These are phyloP conservation scores for Pluvialis apricaria DNA, from an alignment of 2,113 vertebrate species.

Conservation along the genomic window DNA sequence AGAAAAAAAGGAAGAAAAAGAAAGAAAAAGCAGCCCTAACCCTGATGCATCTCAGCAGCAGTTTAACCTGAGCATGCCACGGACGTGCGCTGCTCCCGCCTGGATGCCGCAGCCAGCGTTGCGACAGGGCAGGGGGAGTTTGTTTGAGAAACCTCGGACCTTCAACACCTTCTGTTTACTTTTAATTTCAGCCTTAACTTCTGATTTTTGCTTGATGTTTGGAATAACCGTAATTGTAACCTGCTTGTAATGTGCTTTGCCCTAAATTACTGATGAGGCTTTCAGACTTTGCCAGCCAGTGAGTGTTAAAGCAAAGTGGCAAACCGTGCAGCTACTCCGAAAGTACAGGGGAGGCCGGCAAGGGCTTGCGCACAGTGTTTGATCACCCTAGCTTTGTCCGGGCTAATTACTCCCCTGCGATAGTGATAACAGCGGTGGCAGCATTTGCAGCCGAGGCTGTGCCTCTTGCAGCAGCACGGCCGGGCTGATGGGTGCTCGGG, in stretches of 20 bases:
- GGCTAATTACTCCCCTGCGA: background rate
- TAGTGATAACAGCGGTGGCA: background rate
- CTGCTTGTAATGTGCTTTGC: constrained; percentile 53
- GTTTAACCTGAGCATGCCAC: background rate
- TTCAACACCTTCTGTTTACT: background rate
- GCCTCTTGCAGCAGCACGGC: background rate
- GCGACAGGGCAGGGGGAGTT: background rate
- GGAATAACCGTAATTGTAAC: constrained; percentile 34
- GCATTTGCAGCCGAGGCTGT: background rate
- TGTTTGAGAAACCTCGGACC: background rate
- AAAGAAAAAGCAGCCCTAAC: background rate
- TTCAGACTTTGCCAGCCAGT: background rate
- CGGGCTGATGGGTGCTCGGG: background rate
- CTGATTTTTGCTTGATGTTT: constrained; percentile 49
- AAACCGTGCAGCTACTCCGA: background rate
- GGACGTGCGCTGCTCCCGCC: background rate
- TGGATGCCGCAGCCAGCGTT: rapidly evolving
- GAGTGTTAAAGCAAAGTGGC: constrained; percentile 23
- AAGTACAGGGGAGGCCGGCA: rapidly evolving
- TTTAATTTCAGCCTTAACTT: constrained; percentile 55
- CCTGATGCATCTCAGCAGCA: background rate
- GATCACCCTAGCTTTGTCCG: background rate
- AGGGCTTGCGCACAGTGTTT: background rate
- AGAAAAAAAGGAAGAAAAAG: background rate
- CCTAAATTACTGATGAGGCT: constrained; percentile 15